Percentiles rank a stretch among this genome's conserved stretches.
These are phyloP conservation scores for Hyperoplus immaculatus DNA, from an alignment of 2,797 vertebrate genomes.

Conservation along the genomic window DNA sequence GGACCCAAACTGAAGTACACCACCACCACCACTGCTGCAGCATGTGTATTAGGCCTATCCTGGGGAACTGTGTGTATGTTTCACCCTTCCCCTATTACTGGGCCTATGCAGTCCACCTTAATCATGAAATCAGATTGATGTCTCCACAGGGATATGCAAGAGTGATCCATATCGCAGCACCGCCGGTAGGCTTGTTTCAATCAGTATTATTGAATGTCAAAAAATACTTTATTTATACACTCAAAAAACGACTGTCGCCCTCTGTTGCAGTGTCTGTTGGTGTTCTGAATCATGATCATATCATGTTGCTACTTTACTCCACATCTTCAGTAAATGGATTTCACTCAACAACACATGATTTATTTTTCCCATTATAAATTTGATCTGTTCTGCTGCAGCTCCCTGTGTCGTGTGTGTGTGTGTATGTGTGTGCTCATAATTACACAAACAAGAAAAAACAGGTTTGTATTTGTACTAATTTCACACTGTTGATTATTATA, in stretches of 20 bases:
- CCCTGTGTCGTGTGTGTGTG: neutral
- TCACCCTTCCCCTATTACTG: slow-evolving; percentile 35
- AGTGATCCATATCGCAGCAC: slow-evolving; percentile 37
- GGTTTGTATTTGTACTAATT: slow-evolving; percentile 13
- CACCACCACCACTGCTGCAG: neutral
- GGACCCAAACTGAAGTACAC: slow-evolving; percentile 14
- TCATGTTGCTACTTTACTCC: neutral
- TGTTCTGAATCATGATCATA: neutral
- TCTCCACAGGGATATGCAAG: slow-evolving; percentile 34
- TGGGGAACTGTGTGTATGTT: slow-evolving; percentile 11
- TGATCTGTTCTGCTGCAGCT: slow-evolving; percentile 6
- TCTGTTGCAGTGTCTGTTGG: neutral
- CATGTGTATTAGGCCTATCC: slow-evolving; percentile 15
- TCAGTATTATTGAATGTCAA: neutral
- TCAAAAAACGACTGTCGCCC: neutral
- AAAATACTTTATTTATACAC: neutral
- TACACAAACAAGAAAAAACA: neutral
- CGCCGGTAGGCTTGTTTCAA: slow-evolving; percentile 62
- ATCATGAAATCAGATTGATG: neutral
- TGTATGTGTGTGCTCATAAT: slow-evolving; percentile 3
- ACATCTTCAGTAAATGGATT: neutral
- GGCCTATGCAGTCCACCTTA: slow-evolving; percentile 28
- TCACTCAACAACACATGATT: neutral
- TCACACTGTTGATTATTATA: slow-evolving; percentile 8
- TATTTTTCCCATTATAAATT: neutral